Conservation (phyloP, 2,113 vertebrate genomes). For the Stictonetta naevosa region DNA sequence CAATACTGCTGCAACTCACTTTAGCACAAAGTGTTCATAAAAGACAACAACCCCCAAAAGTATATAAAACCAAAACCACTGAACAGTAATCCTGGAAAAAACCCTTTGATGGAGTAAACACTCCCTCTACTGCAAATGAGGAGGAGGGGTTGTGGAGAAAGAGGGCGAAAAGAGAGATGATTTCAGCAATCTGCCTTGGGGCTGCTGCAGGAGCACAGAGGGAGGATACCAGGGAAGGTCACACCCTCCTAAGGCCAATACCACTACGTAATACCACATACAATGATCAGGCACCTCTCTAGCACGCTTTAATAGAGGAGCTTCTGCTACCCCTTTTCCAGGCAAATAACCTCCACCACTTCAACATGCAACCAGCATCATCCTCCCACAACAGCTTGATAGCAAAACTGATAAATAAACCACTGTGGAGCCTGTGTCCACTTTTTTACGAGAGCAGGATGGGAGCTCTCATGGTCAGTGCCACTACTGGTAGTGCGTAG, state of each 20-base stretch:
- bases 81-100: slow-evolving; percentile 7
- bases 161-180: background rate
- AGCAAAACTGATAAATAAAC: background rate
- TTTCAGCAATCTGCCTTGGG: background rate
- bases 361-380: background rate
- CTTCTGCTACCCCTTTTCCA: background rate
- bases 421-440: background rate
- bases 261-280: background rate
- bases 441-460: background rate
- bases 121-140: slow-evolving; percentile 33
- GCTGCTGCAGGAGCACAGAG: background rate
- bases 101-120: slow-evolving; percentile 37
- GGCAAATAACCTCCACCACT: background rate
- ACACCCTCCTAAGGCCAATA: background rate
- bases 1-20: background rate
- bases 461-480: background rate
- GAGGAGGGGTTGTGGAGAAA: background rate
- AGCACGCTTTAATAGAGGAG: background rate
- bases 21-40: slow-evolving; percentile 17
- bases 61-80: slow-evolving; percentile 38
- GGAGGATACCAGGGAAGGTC: background rate
- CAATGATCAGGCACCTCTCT: background rate
- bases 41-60: slow-evolving; percentile 19
- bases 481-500: background rate
- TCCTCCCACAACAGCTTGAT: background rate